A percentile compares a stretch with the other conserved stretches of the same genome.
Conservation (phyloP, 2,113 vertebrate species). For the Illadopsis cleaveri region DNA sequence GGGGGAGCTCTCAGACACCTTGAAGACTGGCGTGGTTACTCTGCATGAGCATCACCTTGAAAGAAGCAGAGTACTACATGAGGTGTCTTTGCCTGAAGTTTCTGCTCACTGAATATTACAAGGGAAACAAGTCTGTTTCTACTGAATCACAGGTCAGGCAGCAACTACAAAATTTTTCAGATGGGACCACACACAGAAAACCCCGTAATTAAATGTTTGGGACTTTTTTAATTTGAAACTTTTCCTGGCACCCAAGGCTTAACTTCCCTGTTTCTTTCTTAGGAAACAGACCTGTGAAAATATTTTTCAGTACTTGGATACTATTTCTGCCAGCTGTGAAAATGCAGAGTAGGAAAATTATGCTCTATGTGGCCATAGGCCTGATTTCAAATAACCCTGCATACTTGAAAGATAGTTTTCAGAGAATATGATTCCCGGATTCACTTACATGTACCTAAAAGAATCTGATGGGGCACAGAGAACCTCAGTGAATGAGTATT, state of each 20-base stretch:
- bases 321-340: not conserved
- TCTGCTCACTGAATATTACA: not conserved
- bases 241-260: not conserved
- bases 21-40: not conserved
- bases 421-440: not conserved
- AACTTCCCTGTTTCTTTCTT: not conserved
- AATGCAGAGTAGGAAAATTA: not conserved
- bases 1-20: not conserved
- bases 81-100: not conserved
- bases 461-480: not conserved
- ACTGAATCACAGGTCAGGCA: not conserved
- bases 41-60: not conserved
- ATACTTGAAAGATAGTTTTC: not conserved
- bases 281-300: not conserved
- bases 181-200: not conserved
- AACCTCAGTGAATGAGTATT: not conserved
- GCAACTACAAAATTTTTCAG: not conserved
- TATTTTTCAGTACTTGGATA: not conserved
- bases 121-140: not conserved
- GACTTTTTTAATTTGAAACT: not conserved
- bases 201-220: not conserved
- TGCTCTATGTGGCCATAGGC: not conserved
- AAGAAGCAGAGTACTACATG: not conserved
- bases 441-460: not conserved
- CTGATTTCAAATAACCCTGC: not conserved